Evolutionary conservation across 2,888 invertebrate genomes (phyloP).

Genomic region (Drosophila testacea): DNA sequence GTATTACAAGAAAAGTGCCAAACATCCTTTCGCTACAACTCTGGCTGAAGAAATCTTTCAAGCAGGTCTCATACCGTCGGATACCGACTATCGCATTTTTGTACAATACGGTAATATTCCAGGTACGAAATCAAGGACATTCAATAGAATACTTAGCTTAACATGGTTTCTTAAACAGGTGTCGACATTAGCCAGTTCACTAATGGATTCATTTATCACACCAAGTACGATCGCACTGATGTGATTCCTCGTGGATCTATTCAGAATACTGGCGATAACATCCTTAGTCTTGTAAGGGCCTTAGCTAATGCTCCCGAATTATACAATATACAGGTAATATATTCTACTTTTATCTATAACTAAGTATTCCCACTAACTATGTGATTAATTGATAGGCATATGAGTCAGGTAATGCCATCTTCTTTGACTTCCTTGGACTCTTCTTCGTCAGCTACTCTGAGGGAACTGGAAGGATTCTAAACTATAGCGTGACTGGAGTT

Average conservation of each 20-base stretch:
- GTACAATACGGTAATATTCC: conserved; percentile 87
- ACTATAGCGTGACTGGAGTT: conserved; percentile 82
- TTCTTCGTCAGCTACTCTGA: conserved; percentile 89
- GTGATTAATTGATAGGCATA: conserved; percentile 79
- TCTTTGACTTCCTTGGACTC: conserved; percentile 90
- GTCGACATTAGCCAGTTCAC: conserved; percentile 90
- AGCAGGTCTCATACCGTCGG: conserved; percentile 88
- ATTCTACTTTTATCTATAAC: background rate
- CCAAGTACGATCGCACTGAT: conserved; percentile 88
- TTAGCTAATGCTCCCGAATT: conserved; percentile 85
- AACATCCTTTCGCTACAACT: conserved; percentile 87
- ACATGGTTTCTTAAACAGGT: conserved; percentile 84
- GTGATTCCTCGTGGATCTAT: conserved; percentile 88
- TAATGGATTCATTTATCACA: conserved; percentile 92
- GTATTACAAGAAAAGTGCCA: conserved; percentile 85
- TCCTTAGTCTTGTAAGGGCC: conserved; percentile 87
- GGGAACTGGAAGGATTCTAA: conserved; percentile 81
- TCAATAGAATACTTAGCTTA: background rate
- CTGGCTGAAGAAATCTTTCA: conserved; percentile 89
- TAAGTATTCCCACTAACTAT: background rate
- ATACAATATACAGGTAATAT: conserved; percentile 71
- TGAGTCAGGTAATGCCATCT: conserved; percentile 86
- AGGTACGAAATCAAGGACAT: conserved; percentile 82
- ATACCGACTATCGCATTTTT: conserved; percentile 89
- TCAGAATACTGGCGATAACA: conserved; percentile 90